Conservation (phyloP, 2,888 invertebrate species). For the Noctua fimbriata region DNA sequence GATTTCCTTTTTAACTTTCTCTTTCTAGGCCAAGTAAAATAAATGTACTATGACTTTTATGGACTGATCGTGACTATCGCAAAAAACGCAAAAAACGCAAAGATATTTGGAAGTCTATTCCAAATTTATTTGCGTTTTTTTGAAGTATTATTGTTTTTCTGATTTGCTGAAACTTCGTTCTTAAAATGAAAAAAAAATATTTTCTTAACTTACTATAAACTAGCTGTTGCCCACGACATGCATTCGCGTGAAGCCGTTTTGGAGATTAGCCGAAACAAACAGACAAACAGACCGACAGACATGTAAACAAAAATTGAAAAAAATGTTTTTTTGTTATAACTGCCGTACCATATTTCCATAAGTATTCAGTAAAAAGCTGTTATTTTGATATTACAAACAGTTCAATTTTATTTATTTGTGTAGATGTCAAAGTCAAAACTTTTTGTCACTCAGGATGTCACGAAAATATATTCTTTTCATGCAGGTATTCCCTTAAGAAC, state of each 20-base stretch:
- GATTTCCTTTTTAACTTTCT: conserved; percentile 16
- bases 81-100: too few relatives aligned
- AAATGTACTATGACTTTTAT: neutral
- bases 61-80: neutral
- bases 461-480: neutral
- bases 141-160: neutral
- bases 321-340: too few relatives aligned
- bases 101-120: too few relatives aligned
- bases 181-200: neutral
- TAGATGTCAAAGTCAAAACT: neutral
- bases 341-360: too few relatives aligned
- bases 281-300: too few relatives aligned
- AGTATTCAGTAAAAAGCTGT: too few relatives aligned
- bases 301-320: too few relatives aligned
- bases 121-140: neutral
- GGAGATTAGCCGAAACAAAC: too few relatives aligned
- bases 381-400: too few relatives aligned
- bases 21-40: neutral
- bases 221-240: too few relatives aligned
- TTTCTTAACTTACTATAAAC: neutral
- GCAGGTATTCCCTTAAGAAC: conserved; percentile 1
- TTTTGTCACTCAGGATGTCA: neutral
- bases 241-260: too few relatives aligned
- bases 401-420: too few relatives aligned
- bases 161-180: neutral